Evolutionary conservation across 2,797 vertebrate species (phyloP).

Genomic region (Anisognathus igniventris): DNA sequence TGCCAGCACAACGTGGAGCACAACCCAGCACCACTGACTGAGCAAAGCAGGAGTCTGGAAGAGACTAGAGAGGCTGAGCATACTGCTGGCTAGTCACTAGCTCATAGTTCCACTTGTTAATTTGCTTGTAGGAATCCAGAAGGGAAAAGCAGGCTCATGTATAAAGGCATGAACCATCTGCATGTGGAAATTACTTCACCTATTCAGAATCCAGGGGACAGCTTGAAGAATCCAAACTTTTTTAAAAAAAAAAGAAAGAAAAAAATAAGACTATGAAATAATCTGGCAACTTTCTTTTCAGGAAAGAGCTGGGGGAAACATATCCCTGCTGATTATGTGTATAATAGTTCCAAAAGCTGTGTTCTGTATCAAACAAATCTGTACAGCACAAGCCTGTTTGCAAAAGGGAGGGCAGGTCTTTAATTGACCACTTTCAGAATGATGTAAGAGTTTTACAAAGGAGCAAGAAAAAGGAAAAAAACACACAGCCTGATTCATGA

Average conservation of each 20-base stretch:
- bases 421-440: background rate
- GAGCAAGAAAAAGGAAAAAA: background rate
- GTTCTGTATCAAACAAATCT: conserved; percentile 30
- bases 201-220: background rate
- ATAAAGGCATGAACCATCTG: conserved; percentile 10
- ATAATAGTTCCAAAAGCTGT: conserved; percentile 1
- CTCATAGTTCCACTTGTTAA: background rate
- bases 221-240: background rate
- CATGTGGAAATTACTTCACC: conserved; percentile 38
- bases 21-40: background rate
- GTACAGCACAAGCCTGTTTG: background rate
- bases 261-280: background rate
- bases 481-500: background rate
- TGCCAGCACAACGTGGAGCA: background rate
- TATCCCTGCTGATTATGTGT: conserved; percentile 49
- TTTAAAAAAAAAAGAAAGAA: background rate
- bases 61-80: background rate
- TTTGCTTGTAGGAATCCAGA: conserved; percentile 1
- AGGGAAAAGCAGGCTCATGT: background rate
- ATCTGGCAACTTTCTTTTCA: conserved; percentile 31
- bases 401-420: background rate
- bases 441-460: background rate
- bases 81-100: background rate
- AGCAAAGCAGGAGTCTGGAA: background rate
- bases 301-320: conserved; percentile 19